phyloP scores from a whole-genome alignment of 2,113 vertebrate genomes.

The Anoplopoma fimbria region DNA sequence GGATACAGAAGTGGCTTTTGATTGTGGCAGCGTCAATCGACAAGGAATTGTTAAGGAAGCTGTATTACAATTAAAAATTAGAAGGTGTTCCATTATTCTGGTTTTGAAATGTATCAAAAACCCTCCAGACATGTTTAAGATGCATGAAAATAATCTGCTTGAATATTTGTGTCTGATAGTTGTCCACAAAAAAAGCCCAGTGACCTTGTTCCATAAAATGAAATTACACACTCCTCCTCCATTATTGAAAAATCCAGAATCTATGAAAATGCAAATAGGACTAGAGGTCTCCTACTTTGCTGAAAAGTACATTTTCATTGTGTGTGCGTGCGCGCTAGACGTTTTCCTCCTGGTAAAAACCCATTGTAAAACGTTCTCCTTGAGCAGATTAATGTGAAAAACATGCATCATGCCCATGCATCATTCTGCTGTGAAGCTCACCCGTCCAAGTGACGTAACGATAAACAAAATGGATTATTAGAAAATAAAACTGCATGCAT shows the following conservation, averaged over 20 bases:
- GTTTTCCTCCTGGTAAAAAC: background rate
- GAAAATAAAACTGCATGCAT: background rate
- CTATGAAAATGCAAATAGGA: background rate
- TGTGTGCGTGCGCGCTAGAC: too few species aligned
- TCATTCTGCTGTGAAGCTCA: constrained; percentile 15
- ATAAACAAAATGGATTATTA: background rate
- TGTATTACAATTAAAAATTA: background rate
- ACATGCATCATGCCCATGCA: background rate
- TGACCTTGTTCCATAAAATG: background rate
- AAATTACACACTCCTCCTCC: background rate
- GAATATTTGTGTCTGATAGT: background rate
- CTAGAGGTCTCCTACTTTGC: background rate
- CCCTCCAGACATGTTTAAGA: background rate
- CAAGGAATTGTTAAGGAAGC: background rate
- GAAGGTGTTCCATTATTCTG: background rate
- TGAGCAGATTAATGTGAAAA: background rate
- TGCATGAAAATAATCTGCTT: background rate
- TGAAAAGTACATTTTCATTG: background rate
- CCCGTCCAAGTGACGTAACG: background rate
- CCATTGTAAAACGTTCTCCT: background rate
- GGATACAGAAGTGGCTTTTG: background rate
- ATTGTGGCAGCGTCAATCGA: background rate
- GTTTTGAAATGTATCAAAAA: background rate
- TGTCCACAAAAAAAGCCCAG: background rate
- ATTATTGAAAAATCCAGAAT: background rate